Evolutionary conservation across 23 tunicate species (phyloP).

Genomic region (Styela plicata): DNA sequence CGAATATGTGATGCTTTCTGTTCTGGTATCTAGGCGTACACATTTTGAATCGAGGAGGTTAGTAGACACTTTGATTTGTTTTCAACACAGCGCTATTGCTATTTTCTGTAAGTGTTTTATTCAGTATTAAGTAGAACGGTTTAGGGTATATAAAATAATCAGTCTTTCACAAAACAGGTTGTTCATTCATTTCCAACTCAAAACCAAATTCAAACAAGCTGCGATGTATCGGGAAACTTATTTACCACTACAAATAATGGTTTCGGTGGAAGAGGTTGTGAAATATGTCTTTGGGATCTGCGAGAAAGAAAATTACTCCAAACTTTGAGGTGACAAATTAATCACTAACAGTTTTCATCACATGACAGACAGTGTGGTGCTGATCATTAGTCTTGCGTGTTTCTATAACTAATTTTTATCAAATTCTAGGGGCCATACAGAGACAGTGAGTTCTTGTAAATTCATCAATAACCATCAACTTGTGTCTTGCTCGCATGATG

Average conservation of each 20-base stretch:
- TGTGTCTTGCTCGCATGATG: slow-evolving; percentile 70
- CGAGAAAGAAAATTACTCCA: slow-evolving; percentile 34
- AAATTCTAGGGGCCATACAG: slow-evolving; percentile 54
- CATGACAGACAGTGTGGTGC: no score
- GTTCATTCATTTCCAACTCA: slow-evolving; percentile 52
- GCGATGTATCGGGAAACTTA: slow-evolving; percentile 37
- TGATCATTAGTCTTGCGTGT: no score
- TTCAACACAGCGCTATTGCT: no score
- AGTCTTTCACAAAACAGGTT: slow-evolving; percentile 42
- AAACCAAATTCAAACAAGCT: slow-evolving; percentile 70
- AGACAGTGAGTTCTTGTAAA: slow-evolving; percentile 50
- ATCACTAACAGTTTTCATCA: no score
- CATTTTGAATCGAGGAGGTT: no score
- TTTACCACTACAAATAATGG: slow-evolving; percentile 66
- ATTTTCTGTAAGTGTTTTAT: no score
- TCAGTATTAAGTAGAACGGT: no score
- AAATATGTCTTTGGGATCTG: slow-evolving; percentile 57
- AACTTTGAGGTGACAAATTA: slow-evolving; percentile 47
- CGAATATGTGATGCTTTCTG: no score
- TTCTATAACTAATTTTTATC: no score
- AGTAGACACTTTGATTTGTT: no score
- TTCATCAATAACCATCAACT: slow-evolving; percentile 27
- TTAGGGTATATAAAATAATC: no score
- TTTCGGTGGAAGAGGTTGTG: slow-evolving; percentile 64
- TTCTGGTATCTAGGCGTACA: no score